phyloP scores from a whole-genome alignment of 2,113 vertebrate species.

The Nyctereutes procyonoides region DNA sequence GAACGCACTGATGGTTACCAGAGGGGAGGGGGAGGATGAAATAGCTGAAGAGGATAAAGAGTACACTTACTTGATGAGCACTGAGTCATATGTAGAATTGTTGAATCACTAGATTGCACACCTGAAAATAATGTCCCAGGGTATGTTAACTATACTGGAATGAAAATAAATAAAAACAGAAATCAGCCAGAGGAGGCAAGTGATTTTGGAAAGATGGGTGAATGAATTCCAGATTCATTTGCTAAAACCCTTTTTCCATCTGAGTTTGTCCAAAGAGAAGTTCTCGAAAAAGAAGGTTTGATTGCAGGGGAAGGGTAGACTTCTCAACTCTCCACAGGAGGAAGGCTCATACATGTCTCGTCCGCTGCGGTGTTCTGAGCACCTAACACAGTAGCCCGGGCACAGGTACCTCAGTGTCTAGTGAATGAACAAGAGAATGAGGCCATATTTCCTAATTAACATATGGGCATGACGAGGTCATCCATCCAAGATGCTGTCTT shows the following conservation, averaged over 20 bases:
- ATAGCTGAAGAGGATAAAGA: not conserved
- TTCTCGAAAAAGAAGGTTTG: not conserved
- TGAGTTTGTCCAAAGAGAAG: not conserved
- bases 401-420: not conserved
- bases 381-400: not conserved
- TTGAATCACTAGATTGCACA: not conserved
- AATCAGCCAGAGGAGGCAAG: not conserved
- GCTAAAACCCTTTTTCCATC: not conserved
- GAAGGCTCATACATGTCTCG: not conserved
- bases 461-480: not conserved
- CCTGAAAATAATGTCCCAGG: not conserved
- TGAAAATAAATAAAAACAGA: not conserved
- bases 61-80: not conserved
- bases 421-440: not conserved
- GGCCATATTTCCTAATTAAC: constrained; percentile 13
- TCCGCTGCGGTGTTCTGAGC: not conserved
- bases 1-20: not conserved
- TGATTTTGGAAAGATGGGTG: not conserved
- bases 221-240: not conserved
- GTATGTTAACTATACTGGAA: not conserved
- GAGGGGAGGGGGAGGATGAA: not conserved
- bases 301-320: not conserved
- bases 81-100: not conserved
- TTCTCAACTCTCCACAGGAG: not conserved
- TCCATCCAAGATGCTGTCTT: constrained; percentile 32